A percentile compares a stretch with the other conserved stretches of the same genome.
Evolutionary conservation across 2,888 invertebrate species (phyloP).

Genomic region (Copidosoma aretas): DNA sequence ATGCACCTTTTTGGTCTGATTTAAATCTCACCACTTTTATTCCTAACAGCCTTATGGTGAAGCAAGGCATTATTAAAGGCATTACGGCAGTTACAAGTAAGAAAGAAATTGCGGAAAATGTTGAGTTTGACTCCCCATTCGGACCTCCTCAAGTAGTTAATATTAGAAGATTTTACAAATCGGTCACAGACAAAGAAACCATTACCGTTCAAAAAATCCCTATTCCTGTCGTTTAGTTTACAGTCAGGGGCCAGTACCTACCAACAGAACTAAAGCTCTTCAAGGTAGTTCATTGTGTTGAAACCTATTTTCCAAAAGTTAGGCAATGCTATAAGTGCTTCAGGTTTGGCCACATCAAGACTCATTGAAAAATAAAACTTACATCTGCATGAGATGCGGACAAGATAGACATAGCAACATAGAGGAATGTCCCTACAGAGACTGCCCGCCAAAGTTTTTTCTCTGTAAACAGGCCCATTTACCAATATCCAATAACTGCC

Average conservation of each 20-base stretch:
- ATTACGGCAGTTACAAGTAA: not conserved
- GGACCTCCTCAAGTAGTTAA: not conserved
- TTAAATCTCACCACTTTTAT: too few relatives aligned
- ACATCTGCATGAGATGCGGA: not conserved
- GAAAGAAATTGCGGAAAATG: not conserved
- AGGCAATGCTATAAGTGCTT: constrained; percentile 5
- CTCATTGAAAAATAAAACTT: not conserved
- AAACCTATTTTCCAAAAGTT: not conserved
- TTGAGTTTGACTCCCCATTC: not conserved
- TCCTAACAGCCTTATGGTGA: too few relatives aligned
- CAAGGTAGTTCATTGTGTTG: not conserved
- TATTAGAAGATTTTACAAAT: not conserved
- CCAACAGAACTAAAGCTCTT: not conserved
- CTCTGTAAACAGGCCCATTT: not conserved
- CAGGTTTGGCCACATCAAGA: constrained; percentile 5
- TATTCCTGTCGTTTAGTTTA: not conserved
- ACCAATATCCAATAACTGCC: not conserved
- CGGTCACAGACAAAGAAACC: not conserved
- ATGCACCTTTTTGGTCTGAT: too few relatives aligned
- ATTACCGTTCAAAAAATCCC: not conserved
- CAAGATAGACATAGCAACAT: not conserved
- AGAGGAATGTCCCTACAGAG: not conserved
- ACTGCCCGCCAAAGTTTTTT: not conserved
- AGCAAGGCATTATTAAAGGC: too few relatives aligned
- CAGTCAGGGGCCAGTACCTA: not conserved